Conservation (phyloP, 2,888 invertebrate species). For the Amiota minor region DNA sequence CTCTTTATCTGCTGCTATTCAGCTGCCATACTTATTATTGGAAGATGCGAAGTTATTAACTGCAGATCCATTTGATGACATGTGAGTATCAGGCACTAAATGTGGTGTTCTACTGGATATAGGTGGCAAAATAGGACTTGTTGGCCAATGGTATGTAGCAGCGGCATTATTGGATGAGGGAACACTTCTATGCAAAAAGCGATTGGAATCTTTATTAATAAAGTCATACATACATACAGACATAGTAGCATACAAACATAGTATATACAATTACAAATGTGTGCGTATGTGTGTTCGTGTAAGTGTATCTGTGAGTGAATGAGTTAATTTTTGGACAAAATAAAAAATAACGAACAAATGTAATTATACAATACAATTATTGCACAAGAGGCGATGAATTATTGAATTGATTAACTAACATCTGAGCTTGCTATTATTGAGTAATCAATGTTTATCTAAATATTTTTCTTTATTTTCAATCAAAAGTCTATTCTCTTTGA, state of each 20-base stretch:
- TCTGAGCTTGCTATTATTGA: no score
- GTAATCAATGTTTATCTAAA: no score
- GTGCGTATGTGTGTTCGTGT: not conserved
- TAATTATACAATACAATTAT: not conserved
- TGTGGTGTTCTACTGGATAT: slow-evolving; percentile 81
- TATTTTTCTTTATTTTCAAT: no score
- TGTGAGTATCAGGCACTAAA: slow-evolving; percentile 81
- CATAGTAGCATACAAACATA: no score
- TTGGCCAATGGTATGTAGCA: slow-evolving; percentile 85
- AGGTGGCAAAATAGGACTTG: slow-evolving; percentile 84
- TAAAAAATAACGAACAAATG: not conserved
- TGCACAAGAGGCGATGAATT: not conserved
- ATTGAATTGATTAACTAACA: no score
- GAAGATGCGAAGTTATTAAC: slow-evolving; percentile 73
- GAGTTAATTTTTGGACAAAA: not conserved
- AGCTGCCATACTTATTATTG: slow-evolving; percentile 72
- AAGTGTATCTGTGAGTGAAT: not conserved
- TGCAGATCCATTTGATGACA: slow-evolving; percentile 73
- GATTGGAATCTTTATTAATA: slow-evolving; percentile 66
- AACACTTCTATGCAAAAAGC: slow-evolving; percentile 73
- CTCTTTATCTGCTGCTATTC: slow-evolving; percentile 73
- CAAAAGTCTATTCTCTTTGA: no score
- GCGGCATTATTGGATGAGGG: slow-evolving; percentile 76
- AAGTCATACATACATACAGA: slow-evolving; percentile 31
- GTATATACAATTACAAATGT: not conserved